Evolutionary conservation across 2,113 vertebrate genomes (phyloP).

Genomic region (Cyphomyrus discorhynchus): DNA sequence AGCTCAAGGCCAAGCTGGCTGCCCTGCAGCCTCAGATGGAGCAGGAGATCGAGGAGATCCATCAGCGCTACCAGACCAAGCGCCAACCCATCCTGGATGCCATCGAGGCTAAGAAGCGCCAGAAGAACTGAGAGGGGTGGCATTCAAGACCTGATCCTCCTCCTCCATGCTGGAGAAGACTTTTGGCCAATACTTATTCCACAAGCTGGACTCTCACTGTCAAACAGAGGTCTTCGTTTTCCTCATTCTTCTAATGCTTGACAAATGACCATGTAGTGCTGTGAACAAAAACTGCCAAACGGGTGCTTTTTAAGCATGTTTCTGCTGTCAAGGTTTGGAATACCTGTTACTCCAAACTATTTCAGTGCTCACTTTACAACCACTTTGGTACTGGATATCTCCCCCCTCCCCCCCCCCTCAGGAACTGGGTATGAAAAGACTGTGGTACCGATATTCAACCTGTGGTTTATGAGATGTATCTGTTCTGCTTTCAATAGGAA

Average conservation of each 20-base stretch:
- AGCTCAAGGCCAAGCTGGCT: slow-evolving; percentile 70
- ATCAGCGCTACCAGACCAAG: slow-evolving; percentile 86
- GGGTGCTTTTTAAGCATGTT: background rate
- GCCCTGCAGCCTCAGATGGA: slow-evolving; percentile 94
- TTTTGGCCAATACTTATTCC: background rate
- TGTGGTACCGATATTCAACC: background rate
- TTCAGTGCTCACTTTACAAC: background rate
- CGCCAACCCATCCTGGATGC: slow-evolving; percentile 87
- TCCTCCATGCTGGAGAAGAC: background rate
- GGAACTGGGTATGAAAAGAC: background rate
- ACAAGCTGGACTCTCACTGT: background rate
- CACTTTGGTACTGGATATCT: background rate
- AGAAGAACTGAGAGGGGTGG: slow-evolving; percentile 67
- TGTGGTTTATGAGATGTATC: background rate
- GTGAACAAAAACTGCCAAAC: slow-evolving; percentile 5
- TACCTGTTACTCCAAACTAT: background rate
- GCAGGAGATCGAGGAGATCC: slow-evolving; percentile 91
- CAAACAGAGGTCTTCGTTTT: background rate
- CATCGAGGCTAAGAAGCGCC: slow-evolving; percentile 85
- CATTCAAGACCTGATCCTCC: background rate
- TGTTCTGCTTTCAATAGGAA: background rate
- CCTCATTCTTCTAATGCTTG: background rate
- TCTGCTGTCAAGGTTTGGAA: background rate
- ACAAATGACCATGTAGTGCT: background rate
- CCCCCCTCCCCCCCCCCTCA: background rate